Conservation (phyloP, 2,888 invertebrate genomes). For the Ferrisia virgata region DNA sequence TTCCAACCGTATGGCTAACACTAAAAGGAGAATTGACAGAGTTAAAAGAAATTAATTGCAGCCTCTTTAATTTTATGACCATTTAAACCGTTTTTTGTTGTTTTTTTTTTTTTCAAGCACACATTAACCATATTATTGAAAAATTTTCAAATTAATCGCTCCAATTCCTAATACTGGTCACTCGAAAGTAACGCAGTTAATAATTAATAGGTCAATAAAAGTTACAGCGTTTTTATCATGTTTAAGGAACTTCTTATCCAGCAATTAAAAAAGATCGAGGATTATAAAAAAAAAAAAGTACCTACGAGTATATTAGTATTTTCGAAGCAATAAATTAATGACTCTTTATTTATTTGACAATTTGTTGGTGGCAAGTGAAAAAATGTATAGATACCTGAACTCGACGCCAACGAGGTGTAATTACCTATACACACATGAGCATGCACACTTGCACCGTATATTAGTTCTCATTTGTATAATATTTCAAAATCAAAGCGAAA, state of each 20-base stretch:
- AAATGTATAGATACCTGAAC: neutral
- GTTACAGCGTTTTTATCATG: neutral
- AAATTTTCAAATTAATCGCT: conserved; percentile 6
- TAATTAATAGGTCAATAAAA: conserved; percentile 24
- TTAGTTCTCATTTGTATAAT: neutral
- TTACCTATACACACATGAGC: no score
- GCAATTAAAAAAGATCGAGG: neutral
- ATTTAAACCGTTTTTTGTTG: neutral
- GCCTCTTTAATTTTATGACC: conserved; percentile 1
- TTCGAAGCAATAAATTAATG: neutral
- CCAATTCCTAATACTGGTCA: neutral
- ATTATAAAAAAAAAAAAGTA: neutral
- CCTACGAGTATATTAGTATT: neutral
- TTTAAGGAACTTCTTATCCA: neutral
- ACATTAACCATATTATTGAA: neutral
- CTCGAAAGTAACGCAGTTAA: neutral
- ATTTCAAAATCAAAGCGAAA: neutral
- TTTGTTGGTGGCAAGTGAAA: neutral
- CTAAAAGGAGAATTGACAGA: neutral
- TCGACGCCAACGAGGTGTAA: neutral
- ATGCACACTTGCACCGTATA: neutral
- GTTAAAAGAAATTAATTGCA: neutral
- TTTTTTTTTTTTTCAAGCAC: neutral
- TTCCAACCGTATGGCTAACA: neutral
- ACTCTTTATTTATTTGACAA: neutral